phyloP scores from a whole-genome alignment of 2,797 vertebrate species.

The Aulostomus chinensis region DNA sequence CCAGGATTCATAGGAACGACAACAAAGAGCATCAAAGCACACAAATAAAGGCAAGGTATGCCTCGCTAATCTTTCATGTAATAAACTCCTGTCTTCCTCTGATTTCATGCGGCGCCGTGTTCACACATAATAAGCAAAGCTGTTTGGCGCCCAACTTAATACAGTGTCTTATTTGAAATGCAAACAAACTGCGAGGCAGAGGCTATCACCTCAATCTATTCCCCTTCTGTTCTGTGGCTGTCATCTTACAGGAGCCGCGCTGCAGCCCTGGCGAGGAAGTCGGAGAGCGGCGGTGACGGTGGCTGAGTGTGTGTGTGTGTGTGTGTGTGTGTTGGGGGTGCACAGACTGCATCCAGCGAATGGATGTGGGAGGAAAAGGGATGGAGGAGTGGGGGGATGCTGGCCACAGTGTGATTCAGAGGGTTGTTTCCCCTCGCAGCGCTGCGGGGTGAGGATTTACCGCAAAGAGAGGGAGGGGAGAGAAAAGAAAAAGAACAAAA shows the following conservation, averaged over 20 bases:
- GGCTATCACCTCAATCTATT: conserved; percentile 71
- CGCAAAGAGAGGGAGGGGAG: conserved; percentile 37
- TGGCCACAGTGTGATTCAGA: conserved; percentile 54
- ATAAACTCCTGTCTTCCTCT: conserved; percentile 64
- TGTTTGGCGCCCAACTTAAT: conserved; percentile 59
- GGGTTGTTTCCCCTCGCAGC: conserved; percentile 56
- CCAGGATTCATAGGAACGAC: conserved; percentile 48
- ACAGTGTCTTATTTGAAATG: conserved; percentile 68
- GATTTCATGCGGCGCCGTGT: conserved; percentile 59
- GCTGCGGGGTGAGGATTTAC: conserved; percentile 57
- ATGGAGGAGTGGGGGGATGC: not conserved
- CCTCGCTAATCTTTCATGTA: conserved; percentile 70
- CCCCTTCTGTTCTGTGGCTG: conserved; percentile 62
- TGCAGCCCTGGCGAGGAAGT: conserved; percentile 35
- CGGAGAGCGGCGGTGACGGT: not conserved
- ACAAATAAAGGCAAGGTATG: conserved; percentile 59
- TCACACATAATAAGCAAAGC: conserved; percentile 64
- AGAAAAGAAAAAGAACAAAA: conserved; percentile 33
- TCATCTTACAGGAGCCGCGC: conserved; percentile 53
- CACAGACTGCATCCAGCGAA: conserved; percentile 32
- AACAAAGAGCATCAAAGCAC: conserved; percentile 71
- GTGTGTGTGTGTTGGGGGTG: not conserved
- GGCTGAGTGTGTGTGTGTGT: not conserved
- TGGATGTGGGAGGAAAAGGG: conserved; percentile 33
- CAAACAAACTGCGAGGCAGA: conserved; percentile 68